Evolutionary conservation across 2,113 vertebrate species (phyloP), one percentile per base, ranked within the genome.

Genomic region (Mandrillus leucophaeus): DNA sequence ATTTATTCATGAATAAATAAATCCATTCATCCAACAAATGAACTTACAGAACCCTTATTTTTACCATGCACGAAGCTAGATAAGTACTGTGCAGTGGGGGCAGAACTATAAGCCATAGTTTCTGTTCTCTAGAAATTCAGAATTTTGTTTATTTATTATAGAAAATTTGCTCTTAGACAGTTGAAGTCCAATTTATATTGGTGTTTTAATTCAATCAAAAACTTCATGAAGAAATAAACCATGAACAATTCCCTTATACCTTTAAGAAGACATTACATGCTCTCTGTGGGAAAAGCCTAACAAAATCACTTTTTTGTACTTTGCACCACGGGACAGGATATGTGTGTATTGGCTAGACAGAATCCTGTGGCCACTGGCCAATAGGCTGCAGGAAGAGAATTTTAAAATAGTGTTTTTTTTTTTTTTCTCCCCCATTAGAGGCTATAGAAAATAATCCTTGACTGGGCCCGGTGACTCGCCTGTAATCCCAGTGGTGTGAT

Each of bases 1-100:
- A 96, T 96, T 97, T 97, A 96, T 98, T 98, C 95, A 97, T 96
- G 95, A 98, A 94, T 96, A 96, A 98, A 96, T 96, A 97, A 96
- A 94, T 97, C 38, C 96, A 95, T 82, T 95, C 97, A 97, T 96
- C 92, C 96, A 98, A 94, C 94, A 97, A 98, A 95, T 96, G 87
- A 97, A 98, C 50, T 93, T 96, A 90, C 59, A 84, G 92, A 97
- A 50, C n/a, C 73, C 80, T 96, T 93, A 86, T 88, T 94, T 97
- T 86, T 55, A 78, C 89, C 35, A 38, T 14, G 57, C 90, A 43
- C 11, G 84, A 22, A 87, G 64, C n/a, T 59, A 59, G 57, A 72
- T 90, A 93, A 94, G 89, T 81, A 75, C 75, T 45, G 1, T 76
- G 40, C 6, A 73, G 18, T 22, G 30, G 1, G 70, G 83, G 79